phyloP scores from a whole-genome alignment of 2,113 vertebrate genomes.

The Ascaphus truei region DNA sequence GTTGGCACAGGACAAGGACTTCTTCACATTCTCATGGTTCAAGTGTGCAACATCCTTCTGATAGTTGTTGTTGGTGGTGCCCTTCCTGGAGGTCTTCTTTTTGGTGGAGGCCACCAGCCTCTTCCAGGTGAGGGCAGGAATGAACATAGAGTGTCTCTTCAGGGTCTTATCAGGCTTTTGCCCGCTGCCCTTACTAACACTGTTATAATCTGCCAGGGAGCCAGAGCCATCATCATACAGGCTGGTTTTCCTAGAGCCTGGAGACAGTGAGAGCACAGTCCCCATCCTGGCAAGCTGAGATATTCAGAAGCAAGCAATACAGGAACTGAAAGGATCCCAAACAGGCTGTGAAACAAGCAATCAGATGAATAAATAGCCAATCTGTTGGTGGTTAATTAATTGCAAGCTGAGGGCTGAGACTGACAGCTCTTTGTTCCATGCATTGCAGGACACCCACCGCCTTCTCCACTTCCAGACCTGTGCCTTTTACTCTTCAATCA shows the following conservation, averaged over 20 bases:
- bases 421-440: conserved; percentile 21
- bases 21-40: conserved; percentile 72
- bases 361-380: not conserved
- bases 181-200: conserved; percentile 61
- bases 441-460: conserved; percentile 24
- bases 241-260: conserved; percentile 61
- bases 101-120: conserved; percentile 74
- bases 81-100: conserved; percentile 62
- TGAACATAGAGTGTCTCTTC: conserved; percentile 70
- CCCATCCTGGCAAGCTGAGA: conserved; percentile 57
- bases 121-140: conserved; percentile 74
- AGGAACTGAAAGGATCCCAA: not conserved
- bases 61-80: conserved; percentile 54
- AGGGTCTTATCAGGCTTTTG: conserved; percentile 63
- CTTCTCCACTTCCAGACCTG: not conserved
- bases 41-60: conserved; percentile 66
- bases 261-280: conserved; percentile 71
- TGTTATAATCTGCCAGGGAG: conserved; percentile 69
- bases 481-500: not conserved
- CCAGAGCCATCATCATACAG: conserved; percentile 64
- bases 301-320: not conserved
- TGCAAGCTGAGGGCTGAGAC: conserved; percentile 8
- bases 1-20: conserved; percentile 75
- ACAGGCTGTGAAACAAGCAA: not conserved
- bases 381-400: not conserved